Conservation (phyloP, 2,888 invertebrate species). For the Actias luna region DNA sequence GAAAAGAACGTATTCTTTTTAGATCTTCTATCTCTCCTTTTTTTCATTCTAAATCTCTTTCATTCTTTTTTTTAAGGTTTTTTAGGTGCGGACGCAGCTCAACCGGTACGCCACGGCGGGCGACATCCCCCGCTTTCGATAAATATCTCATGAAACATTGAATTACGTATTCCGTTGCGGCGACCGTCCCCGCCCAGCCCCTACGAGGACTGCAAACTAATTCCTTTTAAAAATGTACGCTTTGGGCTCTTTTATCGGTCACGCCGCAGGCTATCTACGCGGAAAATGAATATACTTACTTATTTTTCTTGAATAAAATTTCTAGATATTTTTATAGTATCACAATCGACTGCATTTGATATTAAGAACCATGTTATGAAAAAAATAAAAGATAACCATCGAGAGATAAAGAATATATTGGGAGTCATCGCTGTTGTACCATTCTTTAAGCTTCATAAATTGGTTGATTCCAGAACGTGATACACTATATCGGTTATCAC, state of each 20-base stretch:
- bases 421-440: too few species aligned
- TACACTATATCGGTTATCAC: too few species aligned
- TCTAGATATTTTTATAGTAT: too few species aligned
- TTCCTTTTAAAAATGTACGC: conserved; percentile 40
- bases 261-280: not conserved
- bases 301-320: not conserved
- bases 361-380: not conserved
- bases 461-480: too few species aligned
- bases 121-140: conserved; percentile 38
- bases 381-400: too few species aligned
- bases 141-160: conserved; percentile 73
- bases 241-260: conserved; percentile 20
- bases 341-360: too few species aligned
- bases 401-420: too few species aligned
- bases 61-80: too few species aligned
- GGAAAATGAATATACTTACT: not conserved
- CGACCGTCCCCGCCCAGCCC: conserved; percentile 28
- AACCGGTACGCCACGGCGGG: conserved; percentile 18
- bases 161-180: conserved; percentile 57
- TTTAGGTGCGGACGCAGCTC: not conserved
- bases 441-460: too few species aligned
- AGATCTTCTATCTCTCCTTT: too few species aligned
- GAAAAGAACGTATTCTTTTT: too few species aligned
- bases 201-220: conserved; percentile 40
- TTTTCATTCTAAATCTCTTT: too few species aligned